These are phyloP conservation scores for Ephestia elutella DNA, from an alignment of 1,140 invertebrate species.

Conservation along the genomic window DNA sequence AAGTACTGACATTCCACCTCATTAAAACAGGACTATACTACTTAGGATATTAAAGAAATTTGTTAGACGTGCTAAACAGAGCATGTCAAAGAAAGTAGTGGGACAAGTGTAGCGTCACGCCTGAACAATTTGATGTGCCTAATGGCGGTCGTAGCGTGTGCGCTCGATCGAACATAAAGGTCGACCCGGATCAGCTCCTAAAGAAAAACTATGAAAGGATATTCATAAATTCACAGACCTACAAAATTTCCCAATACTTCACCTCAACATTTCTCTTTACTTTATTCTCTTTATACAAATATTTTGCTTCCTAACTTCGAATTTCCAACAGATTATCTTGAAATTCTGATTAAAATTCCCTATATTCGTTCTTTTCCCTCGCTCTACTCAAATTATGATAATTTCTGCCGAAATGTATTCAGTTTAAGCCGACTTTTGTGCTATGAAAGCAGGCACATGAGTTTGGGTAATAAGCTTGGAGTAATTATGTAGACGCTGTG, in stretches of 20 bases:
- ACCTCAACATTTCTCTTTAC: too few relatives aligned
- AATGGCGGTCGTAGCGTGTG: slow-evolving; percentile 65
- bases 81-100: slow-evolving; percentile 45
- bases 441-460: slow-evolving; percentile 12
- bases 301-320: not conserved
- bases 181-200: slow-evolving; percentile 38
- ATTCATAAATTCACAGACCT: slow-evolving; percentile 46
- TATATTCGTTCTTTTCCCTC: slow-evolving; percentile 18
- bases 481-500: slow-evolving; percentile 1
- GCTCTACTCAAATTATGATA: slow-evolving; percentile 18
- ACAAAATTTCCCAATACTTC: slow-evolving; percentile 7
- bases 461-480: slow-evolving; percentile 1
- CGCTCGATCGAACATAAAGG: slow-evolving; percentile 58
- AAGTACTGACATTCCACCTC: too few relatives aligned
- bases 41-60: slow-evolving; percentile 6
- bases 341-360: slow-evolving; percentile 28
- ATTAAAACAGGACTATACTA: too few relatives aligned
- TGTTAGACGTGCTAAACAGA: slow-evolving; percentile 34
- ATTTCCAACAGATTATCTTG: slow-evolving; percentile 17
- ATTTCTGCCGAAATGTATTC: slow-evolving; percentile 19
- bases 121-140: slow-evolving; percentile 60
- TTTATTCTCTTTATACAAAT: too few relatives aligned
- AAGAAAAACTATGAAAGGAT: slow-evolving; percentile 39
- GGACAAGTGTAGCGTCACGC: slow-evolving; percentile 58
- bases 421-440: slow-evolving; percentile 18